Conservation (phyloP, 2,113 vertebrate genomes). For the Aythya baeri region DNA sequence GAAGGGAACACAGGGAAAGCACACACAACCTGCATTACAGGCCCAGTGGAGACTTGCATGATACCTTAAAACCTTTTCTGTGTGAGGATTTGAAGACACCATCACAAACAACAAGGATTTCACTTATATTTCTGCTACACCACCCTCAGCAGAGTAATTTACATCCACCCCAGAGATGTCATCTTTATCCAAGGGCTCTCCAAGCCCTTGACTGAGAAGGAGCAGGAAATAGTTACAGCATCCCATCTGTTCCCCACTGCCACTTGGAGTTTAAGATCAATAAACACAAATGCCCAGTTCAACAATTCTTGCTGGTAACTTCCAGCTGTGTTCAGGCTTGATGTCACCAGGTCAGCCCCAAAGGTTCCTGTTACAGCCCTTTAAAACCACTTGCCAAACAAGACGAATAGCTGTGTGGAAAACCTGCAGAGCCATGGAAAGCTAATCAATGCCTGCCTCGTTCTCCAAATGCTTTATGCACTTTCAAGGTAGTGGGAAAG, state of each 20-base stretch:
- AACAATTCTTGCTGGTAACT: not conserved
- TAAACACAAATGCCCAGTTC: not conserved
- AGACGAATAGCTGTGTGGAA: not conserved
- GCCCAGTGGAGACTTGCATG: not conserved
- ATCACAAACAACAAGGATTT: not conserved
- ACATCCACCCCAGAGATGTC: not conserved
- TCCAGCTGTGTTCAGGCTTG: not conserved
- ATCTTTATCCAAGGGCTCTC: not conserved
- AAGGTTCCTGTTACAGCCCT: not conserved
- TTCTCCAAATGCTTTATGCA: constrained; percentile 10
- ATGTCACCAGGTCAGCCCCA: not conserved
- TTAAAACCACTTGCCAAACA: not conserved
- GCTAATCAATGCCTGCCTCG: constrained; percentile 36
- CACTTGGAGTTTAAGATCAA: not conserved
- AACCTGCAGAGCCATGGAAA: constrained; percentile 12
- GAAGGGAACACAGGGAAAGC: not conserved
- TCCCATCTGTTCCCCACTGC: not conserved
- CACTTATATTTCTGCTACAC: not conserved
- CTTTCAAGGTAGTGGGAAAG: constrained; percentile 2
- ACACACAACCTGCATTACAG: not conserved
- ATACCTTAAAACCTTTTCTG: not conserved
- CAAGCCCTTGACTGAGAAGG: not conserved
- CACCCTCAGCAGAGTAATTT: fast-evolving
- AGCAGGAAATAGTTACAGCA: not conserved
- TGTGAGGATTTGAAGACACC: not conserved